Conservation (phyloP, 2,797 vertebrate genomes). For the Emydoidea blandingii region DNA sequence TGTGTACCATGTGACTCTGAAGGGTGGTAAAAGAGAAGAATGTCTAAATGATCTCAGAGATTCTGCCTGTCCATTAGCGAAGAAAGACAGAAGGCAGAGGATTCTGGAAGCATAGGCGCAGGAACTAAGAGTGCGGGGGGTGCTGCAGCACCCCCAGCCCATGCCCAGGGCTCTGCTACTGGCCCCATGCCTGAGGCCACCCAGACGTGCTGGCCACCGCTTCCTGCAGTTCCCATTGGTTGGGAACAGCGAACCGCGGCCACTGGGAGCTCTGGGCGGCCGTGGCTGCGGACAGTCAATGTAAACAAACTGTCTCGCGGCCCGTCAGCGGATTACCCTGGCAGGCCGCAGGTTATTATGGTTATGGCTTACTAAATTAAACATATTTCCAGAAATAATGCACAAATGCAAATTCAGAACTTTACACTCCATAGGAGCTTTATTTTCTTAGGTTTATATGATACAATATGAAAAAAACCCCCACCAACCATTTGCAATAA, state of each 20-base stretch:
- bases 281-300: too few species aligned
- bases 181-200: too few species aligned
- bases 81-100: not conserved
- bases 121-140: too few species aligned
- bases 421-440: too few species aligned
- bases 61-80: fast-evolving
- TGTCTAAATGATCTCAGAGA: not conserved
- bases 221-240: too few species aligned
- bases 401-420: not conserved
- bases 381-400: not conserved
- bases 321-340: too few species aligned
- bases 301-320: too few species aligned
- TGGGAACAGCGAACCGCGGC: too few species aligned
- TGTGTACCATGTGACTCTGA: fast-evolving
- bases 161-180: too few species aligned
- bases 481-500: not conserved
- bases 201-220: too few species aligned
- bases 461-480: not conserved
- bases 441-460: not conserved
- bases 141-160: too few species aligned
- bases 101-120: not conserved
- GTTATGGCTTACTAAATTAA: not conserved
- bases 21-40: not conserved
- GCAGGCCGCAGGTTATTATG: not conserved
- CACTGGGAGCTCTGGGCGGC: too few species aligned